Evolutionary conservation across 1,140 invertebrate species (phyloP).

Genomic region (Archivesica marissinica): DNA sequence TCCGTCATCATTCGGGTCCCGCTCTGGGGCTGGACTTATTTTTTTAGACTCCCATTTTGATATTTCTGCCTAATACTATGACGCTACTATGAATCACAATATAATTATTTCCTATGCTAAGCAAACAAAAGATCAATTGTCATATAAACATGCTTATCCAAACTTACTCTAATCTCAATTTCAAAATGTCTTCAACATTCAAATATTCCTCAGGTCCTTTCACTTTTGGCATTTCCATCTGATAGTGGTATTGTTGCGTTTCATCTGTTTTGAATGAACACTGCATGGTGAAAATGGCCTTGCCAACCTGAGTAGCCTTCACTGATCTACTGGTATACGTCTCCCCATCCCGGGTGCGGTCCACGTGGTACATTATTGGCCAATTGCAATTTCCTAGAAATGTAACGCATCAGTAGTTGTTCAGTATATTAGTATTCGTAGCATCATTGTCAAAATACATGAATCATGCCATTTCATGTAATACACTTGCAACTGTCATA

Average conservation of each 20-base stretch:
- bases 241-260: slow-evolving; percentile 70
- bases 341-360: slow-evolving; percentile 80
- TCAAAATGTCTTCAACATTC: slow-evolving; percentile 65
- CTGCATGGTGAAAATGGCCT: slow-evolving; percentile 81
- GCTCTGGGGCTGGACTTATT: too few relatives aligned
- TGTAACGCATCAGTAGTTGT: too few relatives aligned
- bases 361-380: slow-evolving; percentile 82
- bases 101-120: too few relatives aligned
- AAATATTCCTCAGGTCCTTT: slow-evolving; percentile 65
- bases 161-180: slow-evolving; percentile 63
- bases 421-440: too few relatives aligned
- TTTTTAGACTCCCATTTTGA: too few relatives aligned
- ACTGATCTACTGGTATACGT: slow-evolving; percentile 81
- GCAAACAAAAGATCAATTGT: too few relatives aligned
- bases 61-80: too few relatives aligned
- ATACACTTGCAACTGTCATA: too few relatives aligned
- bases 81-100: too few relatives aligned
- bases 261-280: slow-evolving; percentile 82
- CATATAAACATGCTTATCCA: neutral
- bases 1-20: too few relatives aligned
- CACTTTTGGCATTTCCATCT: slow-evolving; percentile 76
- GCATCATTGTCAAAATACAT: too few relatives aligned
- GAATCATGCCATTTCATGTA: too few relatives aligned
- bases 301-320: slow-evolving; percentile 81
- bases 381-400: slow-evolving; percentile 77